Conservation (phyloP, 92 coral and sea anemone species). For the Desmophyllum pertusum region DNA sequence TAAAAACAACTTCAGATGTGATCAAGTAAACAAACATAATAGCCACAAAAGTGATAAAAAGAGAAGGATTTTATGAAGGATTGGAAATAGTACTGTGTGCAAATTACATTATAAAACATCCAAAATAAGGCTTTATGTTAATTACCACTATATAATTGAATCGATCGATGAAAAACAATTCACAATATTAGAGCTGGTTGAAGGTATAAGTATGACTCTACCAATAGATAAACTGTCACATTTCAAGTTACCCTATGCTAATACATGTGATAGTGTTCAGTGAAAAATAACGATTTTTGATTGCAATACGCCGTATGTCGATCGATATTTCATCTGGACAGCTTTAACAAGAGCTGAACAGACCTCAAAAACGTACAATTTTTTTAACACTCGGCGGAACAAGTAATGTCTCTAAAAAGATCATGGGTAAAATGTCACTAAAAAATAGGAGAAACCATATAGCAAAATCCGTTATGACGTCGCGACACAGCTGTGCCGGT, state of each 20-base stretch:
- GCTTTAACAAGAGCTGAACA: conserved; percentile 29
- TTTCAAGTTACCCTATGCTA: background rate
- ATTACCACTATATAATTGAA: background rate
- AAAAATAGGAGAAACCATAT: too few relatives aligned
- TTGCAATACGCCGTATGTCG: conserved; percentile 27
- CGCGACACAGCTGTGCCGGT: too few relatives aligned
- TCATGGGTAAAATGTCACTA: conserved; percentile 30
- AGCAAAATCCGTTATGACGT: too few relatives aligned
- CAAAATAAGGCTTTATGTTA: background rate
- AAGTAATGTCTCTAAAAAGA: conserved; percentile 1
- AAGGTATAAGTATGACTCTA: background rate
- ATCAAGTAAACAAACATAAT: background rate
- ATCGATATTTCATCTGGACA: conserved; percentile 32
- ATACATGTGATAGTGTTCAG: conserved; percentile 28
- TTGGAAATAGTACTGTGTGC: background rate
- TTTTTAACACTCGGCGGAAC: conserved; percentile 1
- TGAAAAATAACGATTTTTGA: conserved; percentile 12
- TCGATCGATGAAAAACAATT: background rate
- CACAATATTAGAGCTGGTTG: background rate
- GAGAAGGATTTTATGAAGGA: background rate
- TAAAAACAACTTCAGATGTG: background rate
- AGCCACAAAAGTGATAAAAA: background rate
- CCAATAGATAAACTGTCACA: background rate
- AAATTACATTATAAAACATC: background rate
- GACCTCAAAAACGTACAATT: conserved; percentile 29